Conservation (phyloP, 2,113 vertebrate genomes). For the Erythrolamprus reginae region DNA sequence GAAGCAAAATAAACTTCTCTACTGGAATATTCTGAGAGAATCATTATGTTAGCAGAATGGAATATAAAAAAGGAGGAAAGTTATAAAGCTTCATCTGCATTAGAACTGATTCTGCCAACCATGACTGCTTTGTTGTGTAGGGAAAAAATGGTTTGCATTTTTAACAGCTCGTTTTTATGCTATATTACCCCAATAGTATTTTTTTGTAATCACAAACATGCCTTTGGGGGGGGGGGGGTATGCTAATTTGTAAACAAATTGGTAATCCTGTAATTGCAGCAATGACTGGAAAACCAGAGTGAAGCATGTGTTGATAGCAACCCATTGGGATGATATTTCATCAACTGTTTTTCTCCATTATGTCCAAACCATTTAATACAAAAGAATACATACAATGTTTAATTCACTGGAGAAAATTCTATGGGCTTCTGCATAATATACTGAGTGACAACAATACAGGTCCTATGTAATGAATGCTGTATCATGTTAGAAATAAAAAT, state of each 20-base stretch:
- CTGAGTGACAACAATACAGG: neutral
- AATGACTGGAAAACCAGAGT: constrained; percentile 25
- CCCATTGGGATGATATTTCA: constrained; percentile 19
- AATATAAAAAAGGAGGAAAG: constrained; percentile 26
- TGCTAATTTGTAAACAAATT: constrained; percentile 36
- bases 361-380: constrained; percentile 15
- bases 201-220: constrained; percentile 17
- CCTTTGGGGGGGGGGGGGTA: neutral
- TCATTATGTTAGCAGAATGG: constrained; percentile 14
- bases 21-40: constrained; percentile 8
- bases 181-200: constrained; percentile 25
- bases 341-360: constrained; percentile 24
- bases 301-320: constrained; percentile 31
- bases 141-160: neutral
- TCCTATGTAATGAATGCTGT: neutral
- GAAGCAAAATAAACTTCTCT: constrained; percentile 25
- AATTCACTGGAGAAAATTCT: neutral
- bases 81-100: constrained; percentile 1
- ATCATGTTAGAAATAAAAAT: neutral
- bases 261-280: constrained; percentile 24
- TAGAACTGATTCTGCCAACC: constrained; percentile 35
- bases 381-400: constrained; percentile 23
- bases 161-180: constrained; percentile 16
- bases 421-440: too few species aligned
- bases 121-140: constrained; percentile 6